These are phyloP conservation scores for Catharus minimus DNA, from an alignment of 2,113 vertebrate species.

Conservation along the genomic window DNA sequence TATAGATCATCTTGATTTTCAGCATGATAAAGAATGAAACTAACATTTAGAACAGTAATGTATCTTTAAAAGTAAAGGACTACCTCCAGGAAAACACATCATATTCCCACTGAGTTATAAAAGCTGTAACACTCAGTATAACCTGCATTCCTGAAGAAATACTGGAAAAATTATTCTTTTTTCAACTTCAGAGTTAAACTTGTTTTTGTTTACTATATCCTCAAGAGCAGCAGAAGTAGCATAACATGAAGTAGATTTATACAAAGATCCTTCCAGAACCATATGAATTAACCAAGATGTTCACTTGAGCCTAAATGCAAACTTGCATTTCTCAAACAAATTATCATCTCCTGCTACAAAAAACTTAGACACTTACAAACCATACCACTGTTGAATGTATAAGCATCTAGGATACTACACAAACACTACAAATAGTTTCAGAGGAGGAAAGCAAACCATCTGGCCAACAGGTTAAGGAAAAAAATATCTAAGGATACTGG, in stretches of 20 bases:
- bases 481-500: background rate
- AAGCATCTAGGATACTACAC: background rate
- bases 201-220: background rate
- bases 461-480: background rate
- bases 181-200: background rate
- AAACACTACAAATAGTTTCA: background rate
- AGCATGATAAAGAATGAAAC: background rate
- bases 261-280: background rate
- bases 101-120: background rate
- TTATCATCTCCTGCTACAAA: background rate
- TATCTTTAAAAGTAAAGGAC: background rate
- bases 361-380: background rate
- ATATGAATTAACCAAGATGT: background rate
- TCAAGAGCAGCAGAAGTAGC: background rate
- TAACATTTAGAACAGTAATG: background rate
- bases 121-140: background rate
- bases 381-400: background rate
- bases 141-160: background rate
- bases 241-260: background rate
- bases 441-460: background rate
- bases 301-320: background rate
- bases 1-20: background rate
- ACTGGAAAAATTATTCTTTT: background rate
- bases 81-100: background rate
- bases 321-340: background rate